Evolutionary conservation across 92 coral and sea anemone species (phyloP).

Genomic region (Anthopleura xanthogrammica): DNA sequence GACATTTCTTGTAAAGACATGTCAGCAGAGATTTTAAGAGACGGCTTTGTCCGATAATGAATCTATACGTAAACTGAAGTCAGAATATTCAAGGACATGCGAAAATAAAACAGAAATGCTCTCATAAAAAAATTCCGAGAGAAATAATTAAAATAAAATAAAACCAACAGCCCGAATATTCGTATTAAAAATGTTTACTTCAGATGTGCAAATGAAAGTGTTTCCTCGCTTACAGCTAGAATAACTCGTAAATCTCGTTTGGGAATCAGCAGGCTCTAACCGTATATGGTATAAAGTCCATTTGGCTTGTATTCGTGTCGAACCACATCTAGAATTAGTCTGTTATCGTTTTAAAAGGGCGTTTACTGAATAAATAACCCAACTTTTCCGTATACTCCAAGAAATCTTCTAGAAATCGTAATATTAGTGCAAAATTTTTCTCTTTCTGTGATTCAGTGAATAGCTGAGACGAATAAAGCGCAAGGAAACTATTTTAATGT

Average conservation of each 20-base stretch:
- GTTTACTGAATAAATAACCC: constrained; percentile 8
- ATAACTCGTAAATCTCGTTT: constrained; percentile 8
- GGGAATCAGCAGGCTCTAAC: constrained; percentile 30
- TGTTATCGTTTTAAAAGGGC: constrained; percentile 23
- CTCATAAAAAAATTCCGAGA: not conserved
- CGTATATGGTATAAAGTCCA: constrained; percentile 29
- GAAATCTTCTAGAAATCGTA: not conserved
- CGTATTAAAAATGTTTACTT: constrained; percentile 7
- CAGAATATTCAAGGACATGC: not conserved
- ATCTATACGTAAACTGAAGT: not conserved
- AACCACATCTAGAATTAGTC: constrained; percentile 26
- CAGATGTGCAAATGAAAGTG: constrained; percentile 22
- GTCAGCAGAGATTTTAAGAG: not conserved
- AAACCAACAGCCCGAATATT: not conserved
- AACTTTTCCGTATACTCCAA: not conserved
- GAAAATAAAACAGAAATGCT: not conserved
- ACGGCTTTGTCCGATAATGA: not conserved
- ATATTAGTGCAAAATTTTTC: not conserved
- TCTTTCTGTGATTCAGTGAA: not conserved
- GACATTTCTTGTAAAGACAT: not conserved
- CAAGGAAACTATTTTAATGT: not conserved
- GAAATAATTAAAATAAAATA: not conserved
- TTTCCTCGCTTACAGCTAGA: not conserved
- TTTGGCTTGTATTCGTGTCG: constrained; percentile 26
- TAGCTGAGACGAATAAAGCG: not conserved